Conservation (phyloP, 2,797 vertebrate species). For the Macropodus opercularis region DNA sequence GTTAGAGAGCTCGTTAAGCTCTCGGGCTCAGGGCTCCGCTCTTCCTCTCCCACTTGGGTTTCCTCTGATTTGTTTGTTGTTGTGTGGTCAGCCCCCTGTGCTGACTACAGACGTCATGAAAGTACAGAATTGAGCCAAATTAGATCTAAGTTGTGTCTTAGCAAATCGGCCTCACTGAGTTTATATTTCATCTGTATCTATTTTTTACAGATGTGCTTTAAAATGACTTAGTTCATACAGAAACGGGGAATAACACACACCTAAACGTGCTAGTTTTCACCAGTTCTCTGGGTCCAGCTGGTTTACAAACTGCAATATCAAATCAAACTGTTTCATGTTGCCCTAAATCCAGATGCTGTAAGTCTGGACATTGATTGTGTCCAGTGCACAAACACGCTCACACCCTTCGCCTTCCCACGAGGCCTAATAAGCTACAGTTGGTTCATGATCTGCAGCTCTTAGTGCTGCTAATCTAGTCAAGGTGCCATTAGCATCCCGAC, state of each 20-base stretch:
- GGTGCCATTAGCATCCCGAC: slow-evolving; percentile 71
- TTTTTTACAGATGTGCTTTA: no score
- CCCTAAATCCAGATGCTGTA: neutral
- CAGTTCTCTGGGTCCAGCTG: no score
- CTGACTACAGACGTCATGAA: slow-evolving; percentile 12
- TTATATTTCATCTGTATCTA: no score
- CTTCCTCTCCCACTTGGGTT: slow-evolving; percentile 7
- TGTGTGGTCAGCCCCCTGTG: slow-evolving; percentile 11
- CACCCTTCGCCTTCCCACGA: slow-evolving; percentile 25
- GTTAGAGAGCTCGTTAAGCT: slow-evolving; percentile 71
- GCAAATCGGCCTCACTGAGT: slow-evolving; percentile 1
- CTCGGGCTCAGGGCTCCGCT: slow-evolving; percentile 43
- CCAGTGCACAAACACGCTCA: slow-evolving; percentile 29
- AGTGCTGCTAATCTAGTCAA: slow-evolving; percentile 71
- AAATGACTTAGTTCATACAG: no score
- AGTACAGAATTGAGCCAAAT: slow-evolving; percentile 13
- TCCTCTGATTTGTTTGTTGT: neutral
- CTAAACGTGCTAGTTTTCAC: no score
- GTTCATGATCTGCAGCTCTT: slow-evolving; percentile 49
- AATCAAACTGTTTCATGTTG: neutral
- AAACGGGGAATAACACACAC: no score
- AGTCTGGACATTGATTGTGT: slow-evolving; percentile 4
- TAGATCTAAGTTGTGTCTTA: slow-evolving; percentile 8
- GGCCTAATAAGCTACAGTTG: slow-evolving; percentile 35
- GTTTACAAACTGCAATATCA: neutral